These are phyloP conservation scores for Exocentrus adspersus DNA, from an alignment of 2,888 invertebrate genomes.

Conservation along the genomic window DNA sequence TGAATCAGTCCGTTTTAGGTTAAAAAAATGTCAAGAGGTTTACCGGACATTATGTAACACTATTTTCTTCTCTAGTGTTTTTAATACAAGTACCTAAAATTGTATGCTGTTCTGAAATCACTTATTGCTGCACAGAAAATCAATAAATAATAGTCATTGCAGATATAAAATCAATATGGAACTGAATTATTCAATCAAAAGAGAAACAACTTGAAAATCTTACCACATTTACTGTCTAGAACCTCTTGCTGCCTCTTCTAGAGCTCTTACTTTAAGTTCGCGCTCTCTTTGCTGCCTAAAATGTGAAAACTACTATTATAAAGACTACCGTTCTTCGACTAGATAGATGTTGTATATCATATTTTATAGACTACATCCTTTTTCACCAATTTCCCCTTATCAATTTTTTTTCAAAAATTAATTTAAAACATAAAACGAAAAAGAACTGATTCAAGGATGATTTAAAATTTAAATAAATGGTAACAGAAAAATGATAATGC, in stretches of 20 bases:
- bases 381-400: neutral
- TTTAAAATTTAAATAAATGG: neutral
- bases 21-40: conserved; percentile 25
- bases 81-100: too few relatives aligned
- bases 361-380: conserved; percentile 33
- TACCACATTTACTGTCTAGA: conserved; percentile 62
- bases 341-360: conserved; percentile 9
- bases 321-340: conserved; percentile 39
- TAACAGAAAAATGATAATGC: neutral
- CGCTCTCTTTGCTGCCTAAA: conserved; percentile 80
- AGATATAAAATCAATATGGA: neutral
- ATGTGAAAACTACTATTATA: conserved; percentile 51
- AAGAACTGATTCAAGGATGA: conserved; percentile 28
- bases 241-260: conserved; percentile 86
- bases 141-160: neutral
- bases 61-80: too few relatives aligned
- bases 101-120: too few relatives aligned
- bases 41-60: too few relatives aligned
- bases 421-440: neutral
- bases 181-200: neutral
- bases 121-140: neutral
- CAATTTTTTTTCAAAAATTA: neutral
- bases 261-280: conserved; percentile 84
- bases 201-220: conserved; percentile 12
- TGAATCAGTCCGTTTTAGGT: conserved; percentile 32